Evolutionary conservation across 2,113 vertebrate species (phyloP), one percentile per base, ranked within the genome.

Genomic region (Paramormyrops kingsleyae): DNA sequence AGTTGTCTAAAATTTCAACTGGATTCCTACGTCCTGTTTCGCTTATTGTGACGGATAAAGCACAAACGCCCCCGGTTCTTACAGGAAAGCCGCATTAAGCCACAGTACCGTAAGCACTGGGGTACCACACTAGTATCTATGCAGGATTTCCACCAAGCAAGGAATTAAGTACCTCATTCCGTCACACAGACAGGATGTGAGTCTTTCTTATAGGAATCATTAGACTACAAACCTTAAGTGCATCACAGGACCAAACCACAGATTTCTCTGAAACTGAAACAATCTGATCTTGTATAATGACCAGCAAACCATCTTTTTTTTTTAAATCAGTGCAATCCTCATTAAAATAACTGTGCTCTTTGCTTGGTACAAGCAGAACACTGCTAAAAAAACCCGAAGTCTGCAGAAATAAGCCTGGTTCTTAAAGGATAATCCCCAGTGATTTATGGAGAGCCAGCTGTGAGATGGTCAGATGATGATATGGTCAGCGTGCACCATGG

Each of bases 401-500:
- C 6, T 70, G 62, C 62, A 12, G 27, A 53, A 56, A 56, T 56
- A 56, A 42, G 31, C 35, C 74, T 42, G n/a, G 74, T 53, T 59
- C 12, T 56, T 87, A 87, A 87, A 42, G 52, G 87, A 87, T 87
- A 56, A 35, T 87, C 50, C 31, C 24, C n/a, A 35, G 27, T 56
- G 50, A 62, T 84, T 84, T 84, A 47, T 46, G 24, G 21, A 84
- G 83, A 84, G 83, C 44, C 83, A 84, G 83, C 83, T 84, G 39
- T 44, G 83, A 24, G 88, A 49, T 77, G 39, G 56, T 66, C 42
- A 49, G 21, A 42, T 62, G 62, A 21, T 77, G 44, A 66, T 31
- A 74, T 13, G 44, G 62, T 21, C 56, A 83, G 35, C 24, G 15
- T 42, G 74, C 27, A 35, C 3, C 31, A 7, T 77, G 17, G 31